Evolutionary conservation across 2,888 invertebrate species (phyloP).

Genomic region (Spilosoma lubricipeda): DNA sequence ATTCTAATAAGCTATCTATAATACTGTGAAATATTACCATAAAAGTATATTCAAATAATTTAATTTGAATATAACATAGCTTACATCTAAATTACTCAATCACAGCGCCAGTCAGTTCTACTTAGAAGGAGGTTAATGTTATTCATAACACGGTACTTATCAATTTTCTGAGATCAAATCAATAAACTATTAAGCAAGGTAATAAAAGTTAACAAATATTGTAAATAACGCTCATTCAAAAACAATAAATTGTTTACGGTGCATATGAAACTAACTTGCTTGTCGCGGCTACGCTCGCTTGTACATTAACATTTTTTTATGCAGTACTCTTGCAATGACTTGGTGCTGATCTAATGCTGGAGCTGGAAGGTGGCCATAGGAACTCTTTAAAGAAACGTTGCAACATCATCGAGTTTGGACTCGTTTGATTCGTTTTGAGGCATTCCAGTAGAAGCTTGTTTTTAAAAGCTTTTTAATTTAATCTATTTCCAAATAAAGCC

Average conservation of each 20-base stretch:
- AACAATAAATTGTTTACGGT: slow-evolving; percentile 6
- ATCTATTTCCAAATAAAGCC: no score
- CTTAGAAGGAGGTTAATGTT: slow-evolving; percentile 28
- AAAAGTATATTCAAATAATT: not conserved
- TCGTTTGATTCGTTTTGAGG: no score
- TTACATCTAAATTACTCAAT: slow-evolving; percentile 13
- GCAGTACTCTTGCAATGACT: no score
- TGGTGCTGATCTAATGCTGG: no score
- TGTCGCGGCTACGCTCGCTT: not conserved
- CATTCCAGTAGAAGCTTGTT: no score
- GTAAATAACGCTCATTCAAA: slow-evolving; percentile 26
- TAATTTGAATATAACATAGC: slow-evolving; percentile 12
- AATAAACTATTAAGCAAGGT: slow-evolving; percentile 25
- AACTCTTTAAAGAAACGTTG: no score
- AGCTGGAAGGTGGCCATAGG: no score
- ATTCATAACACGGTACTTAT: slow-evolving; percentile 25
- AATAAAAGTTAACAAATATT: slow-evolving; percentile 33
- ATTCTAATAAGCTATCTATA: not conserved
- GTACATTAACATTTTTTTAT: not conserved
- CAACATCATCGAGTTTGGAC: no score
- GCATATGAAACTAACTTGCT: not conserved
- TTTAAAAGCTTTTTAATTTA: no score
- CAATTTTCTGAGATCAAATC: slow-evolving; percentile 29
- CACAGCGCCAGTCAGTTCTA: slow-evolving; percentile 1
- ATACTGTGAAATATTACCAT: slow-evolving; percentile 1